Percentiles rank a stretch among this genome's conserved stretches.
These are phyloP conservation scores for Petrophora chlorosata DNA, from an alignment of 2,888 invertebrate genomes.

Conservation along the genomic window DNA sequence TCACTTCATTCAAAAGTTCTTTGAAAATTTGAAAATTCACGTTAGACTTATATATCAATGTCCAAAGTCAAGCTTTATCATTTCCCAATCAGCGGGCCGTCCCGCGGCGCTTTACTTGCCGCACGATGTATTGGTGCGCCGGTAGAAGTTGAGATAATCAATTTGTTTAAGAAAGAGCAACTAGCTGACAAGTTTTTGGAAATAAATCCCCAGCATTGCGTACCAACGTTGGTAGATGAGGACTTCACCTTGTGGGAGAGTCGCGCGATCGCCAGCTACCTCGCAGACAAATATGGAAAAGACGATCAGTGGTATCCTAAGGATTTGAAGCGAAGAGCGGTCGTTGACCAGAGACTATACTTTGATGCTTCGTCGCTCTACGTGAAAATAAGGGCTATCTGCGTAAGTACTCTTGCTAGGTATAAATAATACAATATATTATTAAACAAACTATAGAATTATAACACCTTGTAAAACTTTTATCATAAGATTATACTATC, in stretches of 20 bases:
- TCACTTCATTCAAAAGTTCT: not conserved
- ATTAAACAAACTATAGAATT: no score
- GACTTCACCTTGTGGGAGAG: constrained; percentile 88
- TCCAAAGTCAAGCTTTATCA: constrained; percentile 79
- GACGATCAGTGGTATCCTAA: constrained; percentile 85
- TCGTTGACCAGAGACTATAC: constrained; percentile 85
- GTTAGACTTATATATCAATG: constrained; percentile 29
- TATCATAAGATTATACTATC: no score
- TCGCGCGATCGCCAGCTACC: constrained; percentile 85
- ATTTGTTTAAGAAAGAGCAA: constrained; percentile 85
- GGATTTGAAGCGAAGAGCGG: constrained; percentile 80
- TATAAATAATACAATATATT: no score
- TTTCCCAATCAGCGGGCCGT: constrained; percentile 85
- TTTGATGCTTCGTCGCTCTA: constrained; percentile 86
- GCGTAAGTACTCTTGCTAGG: constrained; percentile 70
- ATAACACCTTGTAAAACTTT: no score
- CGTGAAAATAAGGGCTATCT: constrained; percentile 85
- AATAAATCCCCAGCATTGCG: constrained; percentile 86
- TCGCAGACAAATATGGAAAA: constrained; percentile 85
- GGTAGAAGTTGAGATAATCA: constrained; percentile 72
- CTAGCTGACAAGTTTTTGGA: constrained; percentile 80
- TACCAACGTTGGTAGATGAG: constrained; percentile 87
- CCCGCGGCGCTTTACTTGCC: constrained; percentile 84
- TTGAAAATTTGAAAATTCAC: no score
- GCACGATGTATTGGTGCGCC: constrained; percentile 84